Evolutionary conservation across 37 sponge, comb jelly and placozoan species (phyloP).

Genomic region (Cladorhizidae sp.): DNA sequence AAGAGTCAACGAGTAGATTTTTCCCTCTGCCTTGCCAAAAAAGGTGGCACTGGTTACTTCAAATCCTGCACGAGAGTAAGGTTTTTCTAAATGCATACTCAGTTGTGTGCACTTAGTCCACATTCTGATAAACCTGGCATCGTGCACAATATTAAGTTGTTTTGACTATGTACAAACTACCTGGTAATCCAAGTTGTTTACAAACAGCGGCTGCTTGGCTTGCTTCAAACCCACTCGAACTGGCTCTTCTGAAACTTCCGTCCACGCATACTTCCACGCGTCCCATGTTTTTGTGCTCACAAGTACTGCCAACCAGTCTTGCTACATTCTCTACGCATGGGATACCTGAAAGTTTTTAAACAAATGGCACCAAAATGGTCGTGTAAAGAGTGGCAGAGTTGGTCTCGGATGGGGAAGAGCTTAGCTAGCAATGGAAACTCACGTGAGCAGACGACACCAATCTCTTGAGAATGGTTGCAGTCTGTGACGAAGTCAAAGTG

Average conservation of each 20-base stretch:
- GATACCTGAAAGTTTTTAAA: slow-evolving; percentile 6
- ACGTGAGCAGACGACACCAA: slow-evolving; percentile 21
- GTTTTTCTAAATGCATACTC: no score
- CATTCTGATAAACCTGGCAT: no score
- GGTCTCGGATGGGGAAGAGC: neutral
- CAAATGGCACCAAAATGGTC: no score
- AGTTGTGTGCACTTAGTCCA: no score
- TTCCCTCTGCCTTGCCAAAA: neutral
- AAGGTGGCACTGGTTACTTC: neutral
- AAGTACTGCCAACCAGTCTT: slow-evolving; percentile 12
- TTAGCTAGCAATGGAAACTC: neutral
- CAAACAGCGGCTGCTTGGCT: slow-evolving; percentile 11
- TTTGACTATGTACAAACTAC: neutral
- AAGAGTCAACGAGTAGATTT: neutral
- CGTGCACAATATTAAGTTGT: neutral
- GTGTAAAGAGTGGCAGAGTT: no score
- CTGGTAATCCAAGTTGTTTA: neutral
- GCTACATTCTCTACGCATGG: slow-evolving; percentile 19
- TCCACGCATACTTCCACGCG: slow-evolving; percentile 45
- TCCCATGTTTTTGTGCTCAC: slow-evolving; percentile 13
- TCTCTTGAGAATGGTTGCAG: slow-evolving; percentile 36
- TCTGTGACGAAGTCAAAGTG: neutral
- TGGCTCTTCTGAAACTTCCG: slow-evolving; percentile 18
- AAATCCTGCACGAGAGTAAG: neutral
- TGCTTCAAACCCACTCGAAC: slow-evolving; percentile 17